Conservation (phyloP, 2,797 vertebrate genomes). For the Aythya fuligula region DNA sequence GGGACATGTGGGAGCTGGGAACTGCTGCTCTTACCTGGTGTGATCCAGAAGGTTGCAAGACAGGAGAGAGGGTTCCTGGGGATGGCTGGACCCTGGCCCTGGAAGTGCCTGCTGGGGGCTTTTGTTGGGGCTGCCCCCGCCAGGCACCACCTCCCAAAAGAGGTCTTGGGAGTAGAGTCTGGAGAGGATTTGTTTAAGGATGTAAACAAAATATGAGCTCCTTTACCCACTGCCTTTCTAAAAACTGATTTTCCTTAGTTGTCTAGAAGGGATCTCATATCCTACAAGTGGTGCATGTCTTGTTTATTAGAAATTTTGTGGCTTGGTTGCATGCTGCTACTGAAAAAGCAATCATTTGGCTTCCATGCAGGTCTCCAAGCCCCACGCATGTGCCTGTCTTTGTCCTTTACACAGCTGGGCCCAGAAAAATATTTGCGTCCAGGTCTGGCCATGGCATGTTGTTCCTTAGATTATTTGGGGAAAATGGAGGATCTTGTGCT, state of each 20-base stretch:
- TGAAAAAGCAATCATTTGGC: neutral
- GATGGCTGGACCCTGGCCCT: neutral
- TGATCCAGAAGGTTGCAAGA: neutral
- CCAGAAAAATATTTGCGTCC: neutral
- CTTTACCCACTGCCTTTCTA: neutral
- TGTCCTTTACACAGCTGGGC: neutral
- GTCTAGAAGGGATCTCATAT: neutral
- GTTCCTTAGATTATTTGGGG: neutral
- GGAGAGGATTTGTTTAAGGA: neutral
- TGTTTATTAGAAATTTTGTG: neutral
- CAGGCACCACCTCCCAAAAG: neutral
- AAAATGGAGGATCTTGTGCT: neutral
- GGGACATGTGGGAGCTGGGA: neutral
- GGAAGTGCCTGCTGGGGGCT: too few relatives aligned
- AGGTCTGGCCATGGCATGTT: neutral
- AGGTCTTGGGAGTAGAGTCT: neutral
- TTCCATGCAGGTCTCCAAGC: neutral
- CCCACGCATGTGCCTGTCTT: accelerated
- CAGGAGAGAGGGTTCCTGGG: neutral
- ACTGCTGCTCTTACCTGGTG: accelerated
- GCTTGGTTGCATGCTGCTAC: neutral
- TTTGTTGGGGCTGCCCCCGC: neutral
- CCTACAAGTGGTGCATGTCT: neutral
- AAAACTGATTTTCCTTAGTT: neutral
- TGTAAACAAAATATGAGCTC: neutral